Conservation (phyloP, 1,140 invertebrate genomes). For the Aradophagus sp. region DNA sequence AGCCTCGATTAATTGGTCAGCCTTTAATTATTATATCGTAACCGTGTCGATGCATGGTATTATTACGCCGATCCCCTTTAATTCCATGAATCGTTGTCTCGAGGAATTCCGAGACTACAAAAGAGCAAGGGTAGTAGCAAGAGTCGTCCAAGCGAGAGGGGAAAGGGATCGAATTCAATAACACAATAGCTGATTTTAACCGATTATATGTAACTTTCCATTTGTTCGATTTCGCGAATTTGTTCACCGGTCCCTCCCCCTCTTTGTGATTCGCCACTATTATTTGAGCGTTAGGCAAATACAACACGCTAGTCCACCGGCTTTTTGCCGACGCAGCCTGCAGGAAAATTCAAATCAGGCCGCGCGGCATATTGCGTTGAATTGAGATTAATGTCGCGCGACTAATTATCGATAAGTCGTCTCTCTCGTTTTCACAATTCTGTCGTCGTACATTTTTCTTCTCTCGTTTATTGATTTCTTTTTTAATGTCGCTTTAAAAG, state of each 20-base stretch:
- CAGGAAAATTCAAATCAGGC: conserved; percentile 73
- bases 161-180: conserved; percentile 29
- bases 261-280: conserved; percentile 59
- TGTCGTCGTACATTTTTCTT: conserved; percentile 3
- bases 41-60: conserved; percentile 18
- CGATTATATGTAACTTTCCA: conserved; percentile 47
- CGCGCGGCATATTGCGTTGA: conserved; percentile 72
- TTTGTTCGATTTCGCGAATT: conserved; percentile 35
- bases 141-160: neutral
- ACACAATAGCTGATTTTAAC: conserved; percentile 50
- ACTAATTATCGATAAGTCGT: conserved; percentile 69
- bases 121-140: conserved; percentile 19
- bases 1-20: conserved; percentile 30
- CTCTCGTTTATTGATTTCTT: neutral
- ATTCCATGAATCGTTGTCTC: conserved; percentile 34
- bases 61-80: conserved; percentile 46
- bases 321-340: conserved; percentile 63
- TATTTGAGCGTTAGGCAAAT: conserved; percentile 74
- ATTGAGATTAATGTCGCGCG: conserved; percentile 73
- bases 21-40: conserved; percentile 45
- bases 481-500: too few relatives aligned
- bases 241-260: conserved; percentile 42
- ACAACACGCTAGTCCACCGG: conserved; percentile 65
- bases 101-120: conserved; percentile 33
- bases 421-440: conserved; percentile 19